Conservation (phyloP, 1,140 invertebrate genomes). For the Batillaria attramentaria region DNA sequence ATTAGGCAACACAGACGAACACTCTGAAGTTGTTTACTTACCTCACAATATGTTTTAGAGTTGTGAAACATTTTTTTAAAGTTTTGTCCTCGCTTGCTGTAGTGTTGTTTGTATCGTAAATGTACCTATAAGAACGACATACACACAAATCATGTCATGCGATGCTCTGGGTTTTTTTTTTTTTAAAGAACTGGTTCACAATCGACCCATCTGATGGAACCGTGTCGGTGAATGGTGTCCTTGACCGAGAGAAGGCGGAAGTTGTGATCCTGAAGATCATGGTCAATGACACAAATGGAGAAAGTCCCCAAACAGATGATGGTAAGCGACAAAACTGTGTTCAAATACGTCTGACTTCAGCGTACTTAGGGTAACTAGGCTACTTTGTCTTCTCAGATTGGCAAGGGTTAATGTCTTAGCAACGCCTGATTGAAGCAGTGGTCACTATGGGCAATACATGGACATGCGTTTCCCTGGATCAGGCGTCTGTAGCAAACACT, state of each 20-base stretch:
- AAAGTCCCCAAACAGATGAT: conserved; percentile 45
- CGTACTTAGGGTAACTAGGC: neutral
- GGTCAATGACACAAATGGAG: conserved; percentile 49
- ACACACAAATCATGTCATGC: too few species aligned
- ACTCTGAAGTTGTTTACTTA: too few species aligned
- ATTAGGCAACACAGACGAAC: too few species aligned
- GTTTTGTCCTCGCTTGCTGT: neutral
- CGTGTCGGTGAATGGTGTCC: conserved; percentile 34
- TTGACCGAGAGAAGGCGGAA: conserved; percentile 58
- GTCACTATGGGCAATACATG: too few species aligned
- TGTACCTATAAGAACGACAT: too few species aligned
- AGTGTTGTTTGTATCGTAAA: neutral
- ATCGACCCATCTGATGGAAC: conserved; percentile 39
- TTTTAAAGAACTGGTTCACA: conserved; percentile 48
- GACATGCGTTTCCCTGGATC: too few species aligned
- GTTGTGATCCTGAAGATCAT: conserved; percentile 46
- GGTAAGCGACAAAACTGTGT: conserved; percentile 50
- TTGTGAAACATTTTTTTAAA: too few species aligned
- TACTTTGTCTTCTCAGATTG: neutral
- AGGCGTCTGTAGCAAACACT: too few species aligned
- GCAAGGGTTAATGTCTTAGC: neutral
- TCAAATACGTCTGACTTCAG: neutral
- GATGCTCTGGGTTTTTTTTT: too few species aligned
- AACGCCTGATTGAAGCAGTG: too few species aligned
- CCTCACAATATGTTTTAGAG: too few species aligned